A percentile compares a stretch with the other conserved stretches of the same genome.
Conservation (phyloP, 2,797 vertebrate species). For the Rhinophrynus dorsalis region DNA sequence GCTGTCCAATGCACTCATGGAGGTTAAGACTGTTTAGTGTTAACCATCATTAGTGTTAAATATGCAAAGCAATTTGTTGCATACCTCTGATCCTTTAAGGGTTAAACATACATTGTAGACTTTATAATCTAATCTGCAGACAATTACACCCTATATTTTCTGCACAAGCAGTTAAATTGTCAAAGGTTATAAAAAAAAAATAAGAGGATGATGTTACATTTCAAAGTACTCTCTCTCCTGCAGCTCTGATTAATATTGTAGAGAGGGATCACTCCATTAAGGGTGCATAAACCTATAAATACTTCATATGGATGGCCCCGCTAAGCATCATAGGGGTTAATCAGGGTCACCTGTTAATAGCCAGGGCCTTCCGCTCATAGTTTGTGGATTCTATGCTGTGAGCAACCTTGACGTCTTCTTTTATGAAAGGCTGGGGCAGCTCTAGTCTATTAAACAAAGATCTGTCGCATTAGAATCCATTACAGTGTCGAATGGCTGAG, state of each 20-base stretch:
- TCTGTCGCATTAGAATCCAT: constrained; percentile 45
- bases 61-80: too few species aligned
- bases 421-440: constrained; percentile 29
- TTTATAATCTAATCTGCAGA: not conserved
- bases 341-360: constrained; percentile 46
- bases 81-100: too few species aligned
- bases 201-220: not conserved
- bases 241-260: constrained; percentile 7
- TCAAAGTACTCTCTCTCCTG: not conserved
- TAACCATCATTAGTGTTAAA: too few species aligned
- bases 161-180: not conserved
- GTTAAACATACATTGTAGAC: too few species aligned
- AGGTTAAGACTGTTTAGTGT: too few species aligned
- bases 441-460: constrained; percentile 49
- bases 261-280: constrained; percentile 35
- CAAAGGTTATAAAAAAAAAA: not conserved
- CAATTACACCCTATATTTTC: not conserved
- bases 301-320: constrained; percentile 40
- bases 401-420: constrained; percentile 39
- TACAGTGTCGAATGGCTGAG: constrained; percentile 27
- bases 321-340: constrained; percentile 38
- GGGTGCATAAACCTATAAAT: constrained; percentile 41
- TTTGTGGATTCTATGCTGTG: constrained; percentile 41
- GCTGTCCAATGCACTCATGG: too few species aligned
- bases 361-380: constrained; percentile 27